phyloP scores from a whole-genome alignment of 2,797 vertebrate genomes.

The Cyprinodon diabolis region DNA sequence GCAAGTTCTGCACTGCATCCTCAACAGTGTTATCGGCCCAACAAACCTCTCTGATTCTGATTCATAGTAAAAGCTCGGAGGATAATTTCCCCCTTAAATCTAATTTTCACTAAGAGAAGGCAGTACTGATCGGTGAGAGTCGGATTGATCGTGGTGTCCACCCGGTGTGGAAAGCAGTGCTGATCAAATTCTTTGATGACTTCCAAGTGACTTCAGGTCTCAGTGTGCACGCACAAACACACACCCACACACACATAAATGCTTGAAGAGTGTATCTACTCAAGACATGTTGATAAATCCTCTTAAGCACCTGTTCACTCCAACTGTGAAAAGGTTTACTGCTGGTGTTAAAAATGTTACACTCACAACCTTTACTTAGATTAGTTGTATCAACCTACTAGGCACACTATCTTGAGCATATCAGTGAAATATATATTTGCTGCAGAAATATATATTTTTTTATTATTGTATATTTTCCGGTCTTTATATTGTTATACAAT shows the following conservation, averaged over 20 bases:
- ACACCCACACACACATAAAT: constrained; percentile 20
- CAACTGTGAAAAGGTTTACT: constrained; percentile 57
- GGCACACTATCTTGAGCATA: neutral
- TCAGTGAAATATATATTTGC: no score
- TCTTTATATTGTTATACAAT: neutral
- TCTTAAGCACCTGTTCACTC: constrained; percentile 72
- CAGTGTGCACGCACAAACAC: constrained; percentile 24
- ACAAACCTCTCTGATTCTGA: constrained; percentile 23
- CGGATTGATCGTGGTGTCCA: constrained; percentile 45
- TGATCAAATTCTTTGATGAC: constrained; percentile 60
- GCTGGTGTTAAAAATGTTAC: constrained; percentile 29
- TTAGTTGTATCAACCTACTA: constrained; percentile 1
- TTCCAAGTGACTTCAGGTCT: constrained; percentile 51
- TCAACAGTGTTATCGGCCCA: constrained; percentile 7
- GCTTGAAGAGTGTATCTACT: constrained; percentile 53
- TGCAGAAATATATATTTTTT: constrained; percentile 14
- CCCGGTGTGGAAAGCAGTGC: constrained; percentile 50
- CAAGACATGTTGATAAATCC: constrained; percentile 70
- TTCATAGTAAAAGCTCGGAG: constrained; percentile 10
- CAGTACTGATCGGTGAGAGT: constrained; percentile 19
- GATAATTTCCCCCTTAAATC: constrained; percentile 21
- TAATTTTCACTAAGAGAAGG: constrained; percentile 14
- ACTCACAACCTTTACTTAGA: constrained; percentile 4
- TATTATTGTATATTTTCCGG: constrained; percentile 5
- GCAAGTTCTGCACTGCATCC: constrained; percentile 43